Base-by-base conservation (phyloP, 2,888 invertebrate species). In the Hanleya hanleyi region DNA sequence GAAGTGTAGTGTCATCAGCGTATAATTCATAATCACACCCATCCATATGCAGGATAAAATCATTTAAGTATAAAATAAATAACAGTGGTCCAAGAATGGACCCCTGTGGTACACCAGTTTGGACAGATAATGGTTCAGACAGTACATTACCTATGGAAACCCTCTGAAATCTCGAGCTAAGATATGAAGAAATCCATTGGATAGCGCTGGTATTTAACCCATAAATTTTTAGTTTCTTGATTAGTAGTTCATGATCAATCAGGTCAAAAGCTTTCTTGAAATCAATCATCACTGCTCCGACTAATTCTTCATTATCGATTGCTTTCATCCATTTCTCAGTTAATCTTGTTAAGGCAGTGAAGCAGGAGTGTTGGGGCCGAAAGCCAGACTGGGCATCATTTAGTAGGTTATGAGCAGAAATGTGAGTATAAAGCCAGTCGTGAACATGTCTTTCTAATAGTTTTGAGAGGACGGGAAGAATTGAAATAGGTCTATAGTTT, bases 1-100 rank as follows among this genome's bases (percentile, higher is more conserved):
- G n/a, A n/a, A n/a, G n/a, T 51, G 51, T 51, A 7, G 51, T 22
- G 51, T 51, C 51, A 22, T 51, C 51, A 51, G 51, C 51, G 22
- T 51, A 51, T 7, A 51, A 22, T 26, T 9, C 51, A 51, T n/a
- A 12, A 22, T 51, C 51, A 51, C 22, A 22, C n/a, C 26, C 22
- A 7, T 12, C 7, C 12, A 51, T 22, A 22, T 51, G 7, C 22
- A 51, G 22, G 7, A 26, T n/a, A 18, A 7, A 18, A 22, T 18
- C 51, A 22, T 51, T 51, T 7, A 51, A 26, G 22, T 7, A 51
- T 12, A 41, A 12, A 41, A 41, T 41, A 41, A 41, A 41, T 18
- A 41, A 18, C 18, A 41, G 18, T 41, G 41, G 41, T 41, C 41
- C 41, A 41, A 41, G 41, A 18, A 41, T 41, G 9, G 41, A 41